Evolutionary conservation across 2,888 invertebrate genomes (phyloP).

Genomic region (Clanis bilineata): DNA sequence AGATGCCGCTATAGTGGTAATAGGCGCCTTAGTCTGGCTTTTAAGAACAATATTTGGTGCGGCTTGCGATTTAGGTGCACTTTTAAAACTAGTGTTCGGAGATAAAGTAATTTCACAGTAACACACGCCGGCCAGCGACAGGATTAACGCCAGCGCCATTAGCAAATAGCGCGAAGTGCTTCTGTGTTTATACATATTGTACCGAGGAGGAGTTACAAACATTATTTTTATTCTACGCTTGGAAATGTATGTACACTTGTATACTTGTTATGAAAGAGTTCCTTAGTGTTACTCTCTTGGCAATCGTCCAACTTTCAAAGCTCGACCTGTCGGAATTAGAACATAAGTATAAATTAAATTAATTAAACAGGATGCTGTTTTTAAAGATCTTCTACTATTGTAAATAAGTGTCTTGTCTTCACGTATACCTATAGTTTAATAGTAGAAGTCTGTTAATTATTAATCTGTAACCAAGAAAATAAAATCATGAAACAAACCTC

Average conservation of each 20-base stretch:
- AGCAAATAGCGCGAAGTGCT: conserved; percentile 43
- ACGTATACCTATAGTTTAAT: no score
- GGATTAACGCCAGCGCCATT: conserved; percentile 51
- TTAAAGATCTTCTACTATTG: no score
- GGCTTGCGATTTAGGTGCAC: conserved; percentile 50
- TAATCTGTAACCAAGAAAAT: conserved; percentile 12
- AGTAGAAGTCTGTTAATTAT: no score
- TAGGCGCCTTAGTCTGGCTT: conserved; percentile 52
- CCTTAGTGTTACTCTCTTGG: conserved; percentile 21
- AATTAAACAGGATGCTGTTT: no score
- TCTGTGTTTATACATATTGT: conserved; percentile 36
- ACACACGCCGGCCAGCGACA: conserved; percentile 54
- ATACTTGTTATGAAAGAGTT: conserved; percentile 10
- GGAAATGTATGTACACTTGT: conserved; percentile 10
- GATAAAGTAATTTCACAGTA: conserved; percentile 49
- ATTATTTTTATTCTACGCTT: conserved; percentile 22
- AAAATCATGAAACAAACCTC: conserved; percentile 26
- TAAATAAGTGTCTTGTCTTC: no score
- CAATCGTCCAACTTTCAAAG: conserved; percentile 17
- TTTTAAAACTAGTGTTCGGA: conserved; percentile 51
- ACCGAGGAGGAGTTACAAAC: conserved; percentile 20
- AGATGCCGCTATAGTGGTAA: conserved; percentile 53
- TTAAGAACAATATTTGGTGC: conserved; percentile 45
- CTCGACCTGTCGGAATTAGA: conserved; percentile 22
- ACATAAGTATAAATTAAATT: not conserved